These are phyloP conservation scores for Selene dorsalis DNA, from an alignment of 2,797 vertebrate species.

Conservation along the genomic window DNA sequence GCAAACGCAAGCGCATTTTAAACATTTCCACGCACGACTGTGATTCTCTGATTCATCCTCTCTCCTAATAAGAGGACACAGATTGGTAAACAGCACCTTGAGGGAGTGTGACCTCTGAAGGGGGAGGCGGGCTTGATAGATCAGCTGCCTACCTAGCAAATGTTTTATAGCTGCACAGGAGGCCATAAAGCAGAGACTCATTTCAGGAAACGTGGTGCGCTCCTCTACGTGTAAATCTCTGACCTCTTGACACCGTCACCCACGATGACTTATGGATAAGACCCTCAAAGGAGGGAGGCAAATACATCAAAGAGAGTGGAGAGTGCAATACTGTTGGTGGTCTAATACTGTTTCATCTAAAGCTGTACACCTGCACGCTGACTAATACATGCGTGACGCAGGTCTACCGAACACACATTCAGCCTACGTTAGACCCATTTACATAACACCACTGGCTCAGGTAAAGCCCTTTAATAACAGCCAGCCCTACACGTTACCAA, in stretches of 20 bases:
- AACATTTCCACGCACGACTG: constrained; percentile 30
- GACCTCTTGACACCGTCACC: constrained; percentile 61
- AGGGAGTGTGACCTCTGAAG: constrained; percentile 64
- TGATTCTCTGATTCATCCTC: constrained; percentile 52
- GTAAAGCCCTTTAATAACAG: not conserved
- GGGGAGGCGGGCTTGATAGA: constrained; percentile 56
- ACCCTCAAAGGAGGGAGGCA: constrained; percentile 60
- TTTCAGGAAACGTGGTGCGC: constrained; percentile 60
- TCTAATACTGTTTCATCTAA: constrained; percentile 49
- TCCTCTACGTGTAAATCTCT: constrained; percentile 71
- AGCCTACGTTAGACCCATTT: constrained; percentile 11
- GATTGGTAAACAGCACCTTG: constrained; percentile 72
- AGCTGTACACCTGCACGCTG: constrained; percentile 49
- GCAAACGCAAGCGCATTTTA: constrained; percentile 17
- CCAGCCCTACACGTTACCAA: not conserved
- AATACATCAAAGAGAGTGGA: constrained; percentile 65
- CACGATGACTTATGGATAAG: constrained; percentile 63
- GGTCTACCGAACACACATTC: constrained; percentile 2
- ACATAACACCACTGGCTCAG: not conserved
- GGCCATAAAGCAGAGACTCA: constrained; percentile 66
- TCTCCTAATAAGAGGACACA: constrained; percentile 38
- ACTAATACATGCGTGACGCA: constrained; percentile 25
- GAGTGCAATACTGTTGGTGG: constrained; percentile 44
- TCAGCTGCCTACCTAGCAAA: constrained; percentile 63
- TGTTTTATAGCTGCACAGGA: constrained; percentile 67